Conservation (phyloP, 2,797 vertebrate genomes). For the Oceanodroma leucorhoa region DNA sequence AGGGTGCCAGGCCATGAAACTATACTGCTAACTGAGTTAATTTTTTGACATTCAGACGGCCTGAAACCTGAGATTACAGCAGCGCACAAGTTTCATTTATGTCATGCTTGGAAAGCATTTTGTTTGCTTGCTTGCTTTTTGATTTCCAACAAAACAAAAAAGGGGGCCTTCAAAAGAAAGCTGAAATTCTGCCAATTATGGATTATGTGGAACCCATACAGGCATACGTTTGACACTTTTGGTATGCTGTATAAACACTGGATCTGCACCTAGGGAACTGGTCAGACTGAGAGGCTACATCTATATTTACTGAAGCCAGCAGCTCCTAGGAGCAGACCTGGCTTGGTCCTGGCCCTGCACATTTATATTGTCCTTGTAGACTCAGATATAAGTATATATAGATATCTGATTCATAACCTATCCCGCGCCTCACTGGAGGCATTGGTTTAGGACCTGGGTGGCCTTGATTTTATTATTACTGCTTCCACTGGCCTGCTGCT, state of each 20-base stretch:
- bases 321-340: not conserved
- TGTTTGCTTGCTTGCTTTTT: not conserved
- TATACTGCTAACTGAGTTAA: not conserved
- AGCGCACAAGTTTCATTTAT: not conserved
- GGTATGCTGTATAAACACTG: not conserved
- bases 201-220: not conserved
- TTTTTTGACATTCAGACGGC: not conserved
- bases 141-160: not conserved
- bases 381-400: not conserved
- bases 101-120: not conserved
- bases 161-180: not conserved
- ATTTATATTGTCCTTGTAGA: constrained; percentile 12
- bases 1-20: not conserved
- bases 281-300: not conserved
- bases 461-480: constrained; percentile 66
- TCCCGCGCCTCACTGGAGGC: not conserved
- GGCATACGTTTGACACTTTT: not conserved
- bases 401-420: constrained; percentile 42
- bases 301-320: not conserved
- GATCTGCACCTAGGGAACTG: not conserved
- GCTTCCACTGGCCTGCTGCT: constrained; percentile 43
- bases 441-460: constrained; percentile 41
- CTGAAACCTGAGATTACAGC: not conserved
- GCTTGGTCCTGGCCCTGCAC: not conserved
- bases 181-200: not conserved